phyloP scores from a whole-genome alignment of 2,888 invertebrate species.

The Alitta virens region DNA sequence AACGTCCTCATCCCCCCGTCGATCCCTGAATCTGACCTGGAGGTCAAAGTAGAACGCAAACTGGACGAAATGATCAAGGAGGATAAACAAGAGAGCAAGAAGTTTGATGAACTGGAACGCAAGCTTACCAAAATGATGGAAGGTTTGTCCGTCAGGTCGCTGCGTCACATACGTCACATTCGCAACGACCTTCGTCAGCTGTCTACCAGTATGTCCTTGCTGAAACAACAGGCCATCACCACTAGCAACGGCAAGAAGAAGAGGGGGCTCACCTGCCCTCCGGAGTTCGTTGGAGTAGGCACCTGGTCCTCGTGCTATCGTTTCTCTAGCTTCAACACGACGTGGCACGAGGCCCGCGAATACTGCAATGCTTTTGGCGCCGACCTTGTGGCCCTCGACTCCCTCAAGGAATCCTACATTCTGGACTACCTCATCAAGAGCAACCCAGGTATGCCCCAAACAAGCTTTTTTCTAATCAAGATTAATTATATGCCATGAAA shows the following conservation, averaged over 20 bases:
- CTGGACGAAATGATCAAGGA: slow-evolving; percentile 3
- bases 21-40: no score
- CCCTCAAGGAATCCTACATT: slow-evolving; percentile 42
- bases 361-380: slow-evolving; percentile 44
- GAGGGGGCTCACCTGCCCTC: slow-evolving; percentile 32
- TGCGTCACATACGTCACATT: slow-evolving; percentile 37
- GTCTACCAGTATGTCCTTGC: slow-evolving; percentile 11
- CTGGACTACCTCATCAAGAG: slow-evolving; percentile 43
- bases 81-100: slow-evolving; percentile 10
- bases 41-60: neutral
- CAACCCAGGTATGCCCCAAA: slow-evolving; percentile 37
- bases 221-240: slow-evolving; percentile 16
- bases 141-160: slow-evolving; percentile 32
- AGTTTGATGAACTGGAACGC: slow-evolving; percentile 23
- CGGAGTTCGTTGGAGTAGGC: slow-evolving; percentile 37
- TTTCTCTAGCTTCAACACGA: slow-evolving; percentile 42
- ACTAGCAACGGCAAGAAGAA: slow-evolving; percentile 2
- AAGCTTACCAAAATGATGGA: slow-evolving; percentile 28
- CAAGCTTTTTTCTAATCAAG: neutral
- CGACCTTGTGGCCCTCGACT: slow-evolving; percentile 38
- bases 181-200: slow-evolving; percentile 24
- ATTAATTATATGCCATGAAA: neutral
- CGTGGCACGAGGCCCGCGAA: slow-evolving; percentile 46
- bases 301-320: slow-evolving; percentile 43
- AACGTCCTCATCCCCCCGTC: no score